Percentiles rank a stretch among this genome's conserved stretches.
phyloP scores from a whole-genome alignment of 2,888 invertebrate genomes.

The Pharmacophagus antenor region DNA sequence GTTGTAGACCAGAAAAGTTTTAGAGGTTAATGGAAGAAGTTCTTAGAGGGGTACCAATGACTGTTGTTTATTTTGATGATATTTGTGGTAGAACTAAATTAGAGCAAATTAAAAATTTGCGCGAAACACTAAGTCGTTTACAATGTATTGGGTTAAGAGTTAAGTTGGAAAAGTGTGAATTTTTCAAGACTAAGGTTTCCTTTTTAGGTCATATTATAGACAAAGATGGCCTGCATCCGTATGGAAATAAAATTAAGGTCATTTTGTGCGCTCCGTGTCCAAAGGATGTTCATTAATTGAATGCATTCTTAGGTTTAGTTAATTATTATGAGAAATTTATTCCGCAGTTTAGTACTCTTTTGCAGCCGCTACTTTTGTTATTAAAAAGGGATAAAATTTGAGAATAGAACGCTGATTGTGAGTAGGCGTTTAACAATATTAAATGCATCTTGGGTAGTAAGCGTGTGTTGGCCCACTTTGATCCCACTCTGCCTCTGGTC shows the following conservation, averaged over 20 bases:
- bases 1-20: not conserved
- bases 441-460: slow-evolving; percentile 21
- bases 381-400: slow-evolving; percentile 23
- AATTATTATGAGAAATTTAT: slow-evolving; percentile 27
- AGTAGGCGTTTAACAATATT: slow-evolving; percentile 26
- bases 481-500: not conserved
- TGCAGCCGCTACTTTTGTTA: slow-evolving; percentile 22
- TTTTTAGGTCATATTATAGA: slow-evolving; percentile 36
- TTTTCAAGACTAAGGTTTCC: slow-evolving; percentile 34
- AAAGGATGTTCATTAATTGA: slow-evolving; percentile 30
- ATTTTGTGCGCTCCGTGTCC: slow-evolving; percentile 31
- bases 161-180: slow-evolving; percentile 34
- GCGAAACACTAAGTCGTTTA: too few relatives aligned
- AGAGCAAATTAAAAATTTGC: too few relatives aligned
- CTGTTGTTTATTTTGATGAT: not conserved
- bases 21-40: not conserved
- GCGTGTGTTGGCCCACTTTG: slow-evolving; percentile 25
- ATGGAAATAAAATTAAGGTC: slow-evolving; percentile 31
- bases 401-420: slow-evolving; percentile 16
- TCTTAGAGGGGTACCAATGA: not conserved
- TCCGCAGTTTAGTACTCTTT: slow-evolving; percentile 18
- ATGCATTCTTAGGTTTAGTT: slow-evolving; percentile 24
- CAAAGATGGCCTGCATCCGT: slow-evolving; percentile 31
- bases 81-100: too few relatives aligned
- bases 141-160: too few relatives aligned